Evolutionary conservation across 2,888 invertebrate species (phyloP), one percentile per base, ranked within the genome.

Genomic region (Xanthia togata): DNA sequence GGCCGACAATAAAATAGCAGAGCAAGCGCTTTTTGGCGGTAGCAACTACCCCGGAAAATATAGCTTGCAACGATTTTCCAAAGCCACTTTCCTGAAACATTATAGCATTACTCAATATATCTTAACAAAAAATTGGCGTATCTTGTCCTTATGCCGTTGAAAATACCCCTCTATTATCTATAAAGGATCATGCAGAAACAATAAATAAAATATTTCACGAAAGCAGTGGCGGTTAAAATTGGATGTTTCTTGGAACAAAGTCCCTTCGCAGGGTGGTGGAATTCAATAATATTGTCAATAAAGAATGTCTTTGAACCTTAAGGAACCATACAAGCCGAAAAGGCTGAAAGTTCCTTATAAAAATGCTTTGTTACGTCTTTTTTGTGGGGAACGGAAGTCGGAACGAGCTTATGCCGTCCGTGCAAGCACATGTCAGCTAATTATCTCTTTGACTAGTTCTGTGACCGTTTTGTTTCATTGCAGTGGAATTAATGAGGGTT

Each of bases 221-320:
- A 88, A 90, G 89, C 87, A 88, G 88, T 88, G 81, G 88, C 87
- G 85, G 85, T 89, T 88, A 84, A 89, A 91, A 92, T 91, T 90
- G 89, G 86, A 90, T 89, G 89, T 89, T 88, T 89, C 84, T 79
- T 85, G 83, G 90, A 86, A 90, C 88, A 89, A 91, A 90, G 87
- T 88, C 81, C 78, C 79, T 63, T 65, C 76, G 76, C 85, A 88
- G 87, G 86, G 83, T 88, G 84, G 85, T 83, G 90, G 92, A 93
- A 93, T 93, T 91, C 92, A 91, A 93, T 92, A 92, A 93, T 91
- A 92, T 91, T 91, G 91, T 89, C 93, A 90, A 91, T 90, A 92
- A 91, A 90, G 88, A 89, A 90, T 89, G 87, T 84, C 82, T 88
- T 84, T 57, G 74, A 84, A 72, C 74, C 38, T 78, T 79, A 78